Percentiles rank a stretch among this genome's conserved stretches.
Conservation (phyloP, 1,140 invertebrate genomes). For the Drosophila ambigua region DNA sequence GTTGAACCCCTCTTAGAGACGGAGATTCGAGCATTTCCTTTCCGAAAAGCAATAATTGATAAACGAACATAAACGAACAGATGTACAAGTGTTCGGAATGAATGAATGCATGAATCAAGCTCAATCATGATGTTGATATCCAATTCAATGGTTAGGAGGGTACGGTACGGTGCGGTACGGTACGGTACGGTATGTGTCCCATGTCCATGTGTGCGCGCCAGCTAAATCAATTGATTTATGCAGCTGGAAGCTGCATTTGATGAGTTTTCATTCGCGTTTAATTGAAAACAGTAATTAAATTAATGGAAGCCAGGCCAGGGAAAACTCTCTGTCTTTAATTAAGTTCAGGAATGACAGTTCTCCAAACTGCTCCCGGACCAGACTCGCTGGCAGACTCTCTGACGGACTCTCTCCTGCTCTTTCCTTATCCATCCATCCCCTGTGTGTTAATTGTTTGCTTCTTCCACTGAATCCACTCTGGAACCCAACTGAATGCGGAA, state of each 20-base stretch:
- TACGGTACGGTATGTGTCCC: neutral
- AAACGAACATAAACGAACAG: slow-evolving; percentile 79
- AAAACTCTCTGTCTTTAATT: slow-evolving; percentile 58
- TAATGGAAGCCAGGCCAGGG: slow-evolving; percentile 40
- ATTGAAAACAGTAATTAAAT: slow-evolving; percentile 76
- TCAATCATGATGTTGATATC: slow-evolving; percentile 41
- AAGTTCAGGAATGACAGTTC: slow-evolving; percentile 55
- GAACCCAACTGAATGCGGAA: slow-evolving; percentile 58
- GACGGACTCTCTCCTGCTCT: too few species aligned
- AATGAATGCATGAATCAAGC: slow-evolving; percentile 59
- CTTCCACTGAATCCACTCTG: slow-evolving; percentile 7
- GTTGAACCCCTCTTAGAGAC: neutral
- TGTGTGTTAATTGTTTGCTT: slow-evolving; percentile 13
- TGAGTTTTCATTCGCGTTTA: slow-evolving; percentile 44
- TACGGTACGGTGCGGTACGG: too few species aligned
- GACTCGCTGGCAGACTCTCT: slow-evolving; percentile 42
- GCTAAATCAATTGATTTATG: slow-evolving; percentile 80
- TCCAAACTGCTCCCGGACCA: slow-evolving; percentile 28
- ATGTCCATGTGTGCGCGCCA: slow-evolving; percentile 26
- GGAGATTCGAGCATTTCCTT: slow-evolving; percentile 15
- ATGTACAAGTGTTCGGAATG: slow-evolving; percentile 75
- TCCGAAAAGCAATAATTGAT: slow-evolving; percentile 73
- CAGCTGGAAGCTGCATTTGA: slow-evolving; percentile 47
- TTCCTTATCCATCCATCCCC: slow-evolving; percentile 22
- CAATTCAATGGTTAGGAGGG: slow-evolving; percentile 5